Conservation (phyloP, 2,113 vertebrate species). For the Ia io region DNA sequence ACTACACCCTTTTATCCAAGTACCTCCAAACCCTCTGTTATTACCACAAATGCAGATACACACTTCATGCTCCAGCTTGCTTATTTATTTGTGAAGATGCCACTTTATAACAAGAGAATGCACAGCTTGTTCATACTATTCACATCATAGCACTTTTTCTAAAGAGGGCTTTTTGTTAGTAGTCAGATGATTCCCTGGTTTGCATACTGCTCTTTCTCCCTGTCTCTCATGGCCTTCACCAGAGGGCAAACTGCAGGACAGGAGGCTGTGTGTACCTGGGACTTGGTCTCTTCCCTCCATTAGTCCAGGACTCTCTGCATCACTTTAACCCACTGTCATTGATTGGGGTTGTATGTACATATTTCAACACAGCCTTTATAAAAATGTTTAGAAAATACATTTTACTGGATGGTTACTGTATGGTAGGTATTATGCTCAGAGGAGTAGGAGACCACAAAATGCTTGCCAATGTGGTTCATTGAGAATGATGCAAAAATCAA, state of each 20-base stretch:
- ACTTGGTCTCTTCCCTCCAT: not conserved
- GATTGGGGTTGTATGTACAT: not conserved
- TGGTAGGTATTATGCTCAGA: not conserved
- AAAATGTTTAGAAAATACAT: not conserved
- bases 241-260: not conserved
- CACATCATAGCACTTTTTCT: not conserved
- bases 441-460: not conserved
- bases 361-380: not conserved
- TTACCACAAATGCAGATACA: not conserved
- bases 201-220: not conserved
- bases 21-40: not conserved
- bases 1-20: not conserved
- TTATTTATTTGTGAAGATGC: not conserved
- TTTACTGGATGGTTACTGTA: not conserved
- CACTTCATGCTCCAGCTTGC: not conserved
- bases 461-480: not conserved
- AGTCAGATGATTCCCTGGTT: not conserved
- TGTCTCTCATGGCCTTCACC: not conserved
- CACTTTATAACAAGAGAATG: not conserved
- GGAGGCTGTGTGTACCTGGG: not conserved
- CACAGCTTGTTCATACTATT: not conserved
- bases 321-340: not conserved
- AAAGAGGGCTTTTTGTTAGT: not conserved
- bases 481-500: not conserved
- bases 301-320: rapidly evolving